phyloP scores from a whole-genome alignment of 1,140 invertebrate genomes.

The Platyscapa corneri region DNA sequence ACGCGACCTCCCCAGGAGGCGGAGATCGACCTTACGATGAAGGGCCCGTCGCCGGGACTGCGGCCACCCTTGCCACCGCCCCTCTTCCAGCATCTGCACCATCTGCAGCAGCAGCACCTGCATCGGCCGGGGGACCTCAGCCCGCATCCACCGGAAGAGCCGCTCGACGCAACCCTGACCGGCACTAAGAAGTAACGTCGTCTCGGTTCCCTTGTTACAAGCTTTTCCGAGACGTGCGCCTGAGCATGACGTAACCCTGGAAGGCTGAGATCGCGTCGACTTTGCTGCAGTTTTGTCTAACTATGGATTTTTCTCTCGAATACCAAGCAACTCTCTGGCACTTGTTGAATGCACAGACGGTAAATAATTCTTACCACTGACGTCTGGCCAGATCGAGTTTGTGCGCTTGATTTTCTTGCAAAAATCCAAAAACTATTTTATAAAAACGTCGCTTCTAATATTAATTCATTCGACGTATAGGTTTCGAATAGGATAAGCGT shows the following conservation, averaged over 20 bases:
- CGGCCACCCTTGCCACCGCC: conserved; percentile 45
- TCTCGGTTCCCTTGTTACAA: neutral
- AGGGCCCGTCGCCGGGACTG: conserved; percentile 39
- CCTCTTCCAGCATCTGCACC: conserved; percentile 65
- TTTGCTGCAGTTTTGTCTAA: no score
- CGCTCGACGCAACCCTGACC: conserved; percentile 71
- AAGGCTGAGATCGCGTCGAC: no score
- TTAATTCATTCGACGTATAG: neutral
- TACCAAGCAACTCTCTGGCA: no score
- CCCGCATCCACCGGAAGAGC: conserved; percentile 66
- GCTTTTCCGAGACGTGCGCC: neutral
- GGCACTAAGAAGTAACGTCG: conserved; percentile 59
- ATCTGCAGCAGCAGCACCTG: conserved; percentile 41
- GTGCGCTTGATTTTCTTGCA: no score
- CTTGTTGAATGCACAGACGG: neutral
- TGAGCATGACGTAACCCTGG: no score
- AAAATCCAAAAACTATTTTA: no score
- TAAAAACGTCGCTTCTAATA: no score
- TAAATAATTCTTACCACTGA: neutral
- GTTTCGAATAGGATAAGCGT: neutral
- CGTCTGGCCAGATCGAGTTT: neutral
- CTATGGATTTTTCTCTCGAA: no score
- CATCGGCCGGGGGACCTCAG: conserved; percentile 60
- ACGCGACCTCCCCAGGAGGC: conserved; percentile 62
- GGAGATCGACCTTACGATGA: conserved; percentile 72